These are phyloP conservation scores for Sus cebifrons DNA, from an alignment of 2,797 vertebrate genomes.

Conservation along the genomic window DNA sequence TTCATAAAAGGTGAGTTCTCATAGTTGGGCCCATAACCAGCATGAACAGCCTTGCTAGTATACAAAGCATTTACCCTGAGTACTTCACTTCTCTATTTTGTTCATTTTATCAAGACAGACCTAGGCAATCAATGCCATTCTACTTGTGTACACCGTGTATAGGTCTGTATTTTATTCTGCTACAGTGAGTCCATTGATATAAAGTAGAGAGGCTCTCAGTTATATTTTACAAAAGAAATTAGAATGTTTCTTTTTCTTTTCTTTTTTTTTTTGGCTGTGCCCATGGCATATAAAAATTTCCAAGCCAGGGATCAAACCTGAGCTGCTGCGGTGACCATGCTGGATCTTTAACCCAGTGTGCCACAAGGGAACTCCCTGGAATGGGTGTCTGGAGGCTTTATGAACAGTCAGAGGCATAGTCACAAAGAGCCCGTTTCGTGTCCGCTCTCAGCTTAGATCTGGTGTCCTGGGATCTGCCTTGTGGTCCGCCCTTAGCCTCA, in stretches of 20 bases:
- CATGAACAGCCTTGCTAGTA: neutral
- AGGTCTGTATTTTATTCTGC: neutral
- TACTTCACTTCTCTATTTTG: neutral
- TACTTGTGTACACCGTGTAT: neutral
- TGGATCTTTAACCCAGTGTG: too few species aligned
- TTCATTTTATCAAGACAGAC: constrained; percentile 1
- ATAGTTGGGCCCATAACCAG: neutral
- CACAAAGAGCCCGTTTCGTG: rapidly evolving
- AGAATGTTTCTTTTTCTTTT: too few species aligned
- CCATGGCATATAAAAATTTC: too few species aligned
- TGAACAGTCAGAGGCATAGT: neutral
- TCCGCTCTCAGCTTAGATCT: neutral
- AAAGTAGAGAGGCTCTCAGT: neutral
- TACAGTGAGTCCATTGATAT: neutral
- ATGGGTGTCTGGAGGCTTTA: neutral
- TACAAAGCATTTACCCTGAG: neutral
- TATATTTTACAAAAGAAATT: neutral
- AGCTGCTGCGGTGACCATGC: too few species aligned
- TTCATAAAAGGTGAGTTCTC: constrained; percentile 17
- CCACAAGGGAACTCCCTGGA: too few species aligned
- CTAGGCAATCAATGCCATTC: neutral
- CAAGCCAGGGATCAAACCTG: too few species aligned
- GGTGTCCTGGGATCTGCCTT: neutral
- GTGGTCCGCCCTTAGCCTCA: neutral
- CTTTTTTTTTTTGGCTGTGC: too few species aligned